Conservation (phyloP, 2,797 vertebrate species). For the Mycteria americana region DNA sequence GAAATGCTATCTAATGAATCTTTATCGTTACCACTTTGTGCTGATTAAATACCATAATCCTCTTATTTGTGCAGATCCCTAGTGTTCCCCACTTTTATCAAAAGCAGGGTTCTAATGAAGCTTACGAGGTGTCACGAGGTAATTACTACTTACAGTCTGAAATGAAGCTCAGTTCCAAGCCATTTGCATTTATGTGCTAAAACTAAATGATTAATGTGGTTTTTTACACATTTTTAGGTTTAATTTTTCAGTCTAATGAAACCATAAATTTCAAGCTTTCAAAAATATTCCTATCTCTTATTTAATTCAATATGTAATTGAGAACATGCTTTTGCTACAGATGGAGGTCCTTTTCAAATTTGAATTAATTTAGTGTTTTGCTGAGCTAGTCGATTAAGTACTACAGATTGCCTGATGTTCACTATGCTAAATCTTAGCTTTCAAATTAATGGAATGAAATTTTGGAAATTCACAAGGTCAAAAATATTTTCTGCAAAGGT, state of each 20-base stretch:
- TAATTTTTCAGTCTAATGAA: slow-evolving; percentile 76
- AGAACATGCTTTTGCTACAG: slow-evolving; percentile 62
- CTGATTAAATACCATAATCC: slow-evolving; percentile 61
- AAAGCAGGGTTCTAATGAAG: slow-evolving; percentile 57
- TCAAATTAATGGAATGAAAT: slow-evolving; percentile 3
- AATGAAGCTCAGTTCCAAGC: slow-evolving; percentile 69
- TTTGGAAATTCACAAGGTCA: slow-evolving; percentile 4
- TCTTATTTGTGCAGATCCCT: slow-evolving; percentile 49
- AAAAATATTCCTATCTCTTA: slow-evolving; percentile 57
- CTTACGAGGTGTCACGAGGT: slow-evolving; percentile 35
- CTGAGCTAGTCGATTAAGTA: slow-evolving; percentile 24
- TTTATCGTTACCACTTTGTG: slow-evolving; percentile 53
- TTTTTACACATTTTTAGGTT: slow-evolving; percentile 74
- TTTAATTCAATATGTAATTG: slow-evolving; percentile 69
- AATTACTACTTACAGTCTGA: slow-evolving; percentile 67
- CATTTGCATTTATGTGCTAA: slow-evolving; percentile 72
- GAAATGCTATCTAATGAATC: slow-evolving; percentile 45
- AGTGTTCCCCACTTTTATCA: slow-evolving; percentile 36
- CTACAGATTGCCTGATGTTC: slow-evolving; percentile 9
- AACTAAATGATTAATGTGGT: slow-evolving; percentile 74
- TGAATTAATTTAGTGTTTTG: slow-evolving; percentile 58
- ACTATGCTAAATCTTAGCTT: neutral
- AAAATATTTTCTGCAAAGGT: slow-evolving; percentile 5
- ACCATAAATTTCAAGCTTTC: slow-evolving; percentile 70
- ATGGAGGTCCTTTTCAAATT: slow-evolving; percentile 46